These are phyloP conservation scores for Forbesichthys papilliferus DNA, from an alignment of 2,113 vertebrate genomes.

Conservation along the genomic window DNA sequence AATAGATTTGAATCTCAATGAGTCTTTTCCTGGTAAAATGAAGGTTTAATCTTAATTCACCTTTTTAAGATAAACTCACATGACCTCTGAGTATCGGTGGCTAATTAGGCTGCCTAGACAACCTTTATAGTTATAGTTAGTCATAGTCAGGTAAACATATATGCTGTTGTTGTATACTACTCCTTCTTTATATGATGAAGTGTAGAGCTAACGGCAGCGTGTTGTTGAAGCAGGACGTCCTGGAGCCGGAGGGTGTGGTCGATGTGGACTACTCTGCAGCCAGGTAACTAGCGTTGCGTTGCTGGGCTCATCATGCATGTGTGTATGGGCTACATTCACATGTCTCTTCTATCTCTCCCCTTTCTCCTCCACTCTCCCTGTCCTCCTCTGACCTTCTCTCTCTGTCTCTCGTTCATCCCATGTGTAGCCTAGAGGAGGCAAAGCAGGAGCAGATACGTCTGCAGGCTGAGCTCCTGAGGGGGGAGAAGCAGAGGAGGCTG, in stretches of 20 bases:
- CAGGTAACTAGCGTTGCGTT: too few species aligned
- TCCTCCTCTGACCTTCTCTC: conserved; percentile 6
- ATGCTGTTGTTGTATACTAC: too few species aligned
- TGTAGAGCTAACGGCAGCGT: too few species aligned
- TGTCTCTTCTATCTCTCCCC: background rate
- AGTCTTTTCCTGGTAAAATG: too few species aligned
- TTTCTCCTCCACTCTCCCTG: background rate
- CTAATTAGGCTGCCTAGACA: too few species aligned
- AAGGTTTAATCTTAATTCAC: too few species aligned
- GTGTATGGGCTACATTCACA: conserved; percentile 18
- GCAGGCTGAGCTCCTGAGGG: conserved; percentile 80
- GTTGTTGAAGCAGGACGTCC: conserved; percentile 63
- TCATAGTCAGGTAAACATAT: too few species aligned
- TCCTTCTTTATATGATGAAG: too few species aligned
- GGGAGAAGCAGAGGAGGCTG: conserved; percentile 72
- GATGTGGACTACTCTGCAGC: conserved; percentile 87
- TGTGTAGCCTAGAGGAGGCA: conserved; percentile 83
- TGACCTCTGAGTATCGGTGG: too few species aligned
- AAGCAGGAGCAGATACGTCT: conserved; percentile 80
- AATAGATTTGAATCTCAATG: too few species aligned
- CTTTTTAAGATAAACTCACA: too few species aligned
- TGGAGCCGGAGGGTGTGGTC: conserved; percentile 73
- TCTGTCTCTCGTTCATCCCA: conserved; percentile 16
- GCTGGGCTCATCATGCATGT: conserved; percentile 73
- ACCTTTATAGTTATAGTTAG: too few species aligned